Evolutionary conservation across 2,888 invertebrate genomes (phyloP), one percentile per base, ranked within the genome.

Genomic region (Hemithea aestivaria): DNA sequence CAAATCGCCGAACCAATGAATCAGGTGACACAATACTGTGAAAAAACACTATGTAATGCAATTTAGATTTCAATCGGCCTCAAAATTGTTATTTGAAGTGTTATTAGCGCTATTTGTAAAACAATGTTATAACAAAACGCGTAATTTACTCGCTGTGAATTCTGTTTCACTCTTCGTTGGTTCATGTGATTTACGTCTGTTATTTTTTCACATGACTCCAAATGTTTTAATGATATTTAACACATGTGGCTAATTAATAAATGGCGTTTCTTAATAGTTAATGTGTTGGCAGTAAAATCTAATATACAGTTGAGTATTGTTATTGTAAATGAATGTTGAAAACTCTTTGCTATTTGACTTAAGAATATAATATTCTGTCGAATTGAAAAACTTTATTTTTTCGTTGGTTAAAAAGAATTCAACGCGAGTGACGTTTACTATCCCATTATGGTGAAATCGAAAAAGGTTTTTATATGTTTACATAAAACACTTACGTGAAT

Each of bases 11-110:
- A 51, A 46, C 52, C 57, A 53, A 62, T 68, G 63, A 69, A 68
- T 61, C 58, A 63, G 66, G 73, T 64, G 59, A 62, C 61, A 77
- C 73, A 79, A 79, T 76, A 64, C 73, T 79, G 79, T 68, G 80
- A 81, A 77, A 61, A 59, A 60, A 63, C 53, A 57, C 45, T 45
- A 48, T 49, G 44, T 64, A 66, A 66, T 68, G 65, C 57, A 65
- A 71, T 74, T 70, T 62, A 72, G 76, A 77, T 78, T 58, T 48
- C 53, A 62, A 78, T 80, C 75, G 66, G 53, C 68, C 69, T 72
- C 60, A 64, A 49, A n/a, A 57, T 42, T 48, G 63, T 62, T 67
- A 54, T 67, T 67, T 65, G 48, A 66, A 56, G 49, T 58, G 55
- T 66, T 64, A 69, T 74, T 75, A 75, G 64, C 51, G 57, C 62